phyloP scores from a whole-genome alignment of 2,797 vertebrate species.

The Sebastes trivittatus region DNA sequence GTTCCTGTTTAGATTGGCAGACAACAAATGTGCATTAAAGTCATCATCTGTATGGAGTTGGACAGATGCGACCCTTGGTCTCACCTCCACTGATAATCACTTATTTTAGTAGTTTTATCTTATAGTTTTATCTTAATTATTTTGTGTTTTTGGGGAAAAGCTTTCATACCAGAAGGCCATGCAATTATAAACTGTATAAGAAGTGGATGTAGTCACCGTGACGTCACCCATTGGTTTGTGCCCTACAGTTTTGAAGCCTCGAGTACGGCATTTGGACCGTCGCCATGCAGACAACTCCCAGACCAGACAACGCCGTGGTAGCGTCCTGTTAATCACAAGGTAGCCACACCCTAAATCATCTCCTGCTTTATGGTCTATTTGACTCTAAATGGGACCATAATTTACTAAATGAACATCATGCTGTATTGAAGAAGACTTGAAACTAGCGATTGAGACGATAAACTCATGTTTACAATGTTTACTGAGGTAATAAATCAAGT shows the following conservation, averaged over 20 bases:
- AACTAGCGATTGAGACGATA: fast-evolving
- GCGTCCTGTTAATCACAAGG: too few species aligned
- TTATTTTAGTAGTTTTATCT: background rate
- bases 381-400: too few species aligned
- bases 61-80: background rate
- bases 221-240: too few species aligned
- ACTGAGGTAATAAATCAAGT: too few species aligned
- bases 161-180: too few species aligned
- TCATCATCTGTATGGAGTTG: background rate
- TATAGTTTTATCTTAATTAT: background rate
- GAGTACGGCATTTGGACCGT: fast-evolving
- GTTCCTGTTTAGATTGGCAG: background rate
- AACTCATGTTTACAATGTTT: too few species aligned
- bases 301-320: too few species aligned
- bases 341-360: too few species aligned
- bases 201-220: fast-evolving
- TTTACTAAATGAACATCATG: too few species aligned
- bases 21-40: background rate
- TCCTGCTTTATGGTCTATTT: too few species aligned
- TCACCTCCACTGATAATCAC: background rate
- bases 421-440: too few species aligned
- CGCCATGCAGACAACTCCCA: too few species aligned
- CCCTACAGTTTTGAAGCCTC: fast-evolving
- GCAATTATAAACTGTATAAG: fast-evolving
- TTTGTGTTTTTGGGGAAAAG: background rate